phyloP scores from a whole-genome alignment of 2,113 vertebrate species.

The Zosterops borbonicus region DNA sequence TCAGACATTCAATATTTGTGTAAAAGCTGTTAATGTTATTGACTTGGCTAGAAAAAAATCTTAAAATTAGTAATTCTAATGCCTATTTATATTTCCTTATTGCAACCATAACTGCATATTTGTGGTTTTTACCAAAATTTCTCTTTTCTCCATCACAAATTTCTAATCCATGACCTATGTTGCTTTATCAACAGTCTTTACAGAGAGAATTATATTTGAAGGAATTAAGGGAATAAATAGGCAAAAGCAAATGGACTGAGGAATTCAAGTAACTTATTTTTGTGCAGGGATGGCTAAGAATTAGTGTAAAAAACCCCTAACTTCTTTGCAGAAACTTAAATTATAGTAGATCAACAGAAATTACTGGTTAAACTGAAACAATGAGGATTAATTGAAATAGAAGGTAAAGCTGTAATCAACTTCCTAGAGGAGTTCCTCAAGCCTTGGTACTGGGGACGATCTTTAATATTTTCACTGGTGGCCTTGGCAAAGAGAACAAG shows the following conservation, averaged over 20 bases:
- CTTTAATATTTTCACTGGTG: background rate
- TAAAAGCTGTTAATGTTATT: background rate
- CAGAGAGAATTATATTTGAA: background rate
- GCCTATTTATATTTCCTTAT: background rate
- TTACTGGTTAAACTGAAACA: background rate
- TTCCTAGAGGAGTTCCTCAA: background rate
- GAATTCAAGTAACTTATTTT: background rate
- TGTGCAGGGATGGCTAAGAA: background rate
- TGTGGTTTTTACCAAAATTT: background rate
- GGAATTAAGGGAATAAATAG: background rate
- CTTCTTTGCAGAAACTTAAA: background rate
- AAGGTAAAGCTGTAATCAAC: background rate
- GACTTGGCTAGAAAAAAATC: background rate
- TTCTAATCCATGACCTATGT: background rate
- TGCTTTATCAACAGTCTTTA: background rate
- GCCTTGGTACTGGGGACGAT: background rate
- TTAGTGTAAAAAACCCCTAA: background rate
- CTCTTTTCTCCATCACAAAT: background rate
- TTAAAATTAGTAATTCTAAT: background rate
- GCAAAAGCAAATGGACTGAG: background rate
- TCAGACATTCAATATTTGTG: background rate
- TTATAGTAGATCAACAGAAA: background rate
- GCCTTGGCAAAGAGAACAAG: background rate
- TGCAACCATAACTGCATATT: background rate
- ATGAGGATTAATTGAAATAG: background rate